Evolutionary conservation across 2,888 invertebrate species (phyloP).

Genomic region (Litoditis marina): DNA sequence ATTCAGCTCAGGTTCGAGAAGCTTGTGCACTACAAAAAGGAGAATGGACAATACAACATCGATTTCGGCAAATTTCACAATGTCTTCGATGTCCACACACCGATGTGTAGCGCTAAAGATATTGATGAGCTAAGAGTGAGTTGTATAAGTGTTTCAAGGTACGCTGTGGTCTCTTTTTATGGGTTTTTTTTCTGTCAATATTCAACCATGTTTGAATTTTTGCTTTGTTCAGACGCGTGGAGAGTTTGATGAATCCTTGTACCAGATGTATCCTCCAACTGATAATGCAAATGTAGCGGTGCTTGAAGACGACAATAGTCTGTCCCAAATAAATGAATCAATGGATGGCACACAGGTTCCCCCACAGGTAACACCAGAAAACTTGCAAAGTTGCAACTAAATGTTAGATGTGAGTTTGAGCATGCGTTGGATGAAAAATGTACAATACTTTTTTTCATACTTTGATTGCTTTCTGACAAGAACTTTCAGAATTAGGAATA

Average conservation of each 20-base stretch:
- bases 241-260: constrained; percentile 43
- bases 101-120: constrained; percentile 81
- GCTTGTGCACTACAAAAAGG: constrained; percentile 74
- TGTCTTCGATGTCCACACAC: constrained; percentile 86
- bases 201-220: no score
- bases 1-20: constrained; percentile 56
- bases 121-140: constrained; percentile 67
- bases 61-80: constrained; percentile 89
- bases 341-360: constrained; percentile 28
- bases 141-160: no score
- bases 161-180: no score
- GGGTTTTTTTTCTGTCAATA: no score
- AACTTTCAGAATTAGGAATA: no score
- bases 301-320: constrained; percentile 24
- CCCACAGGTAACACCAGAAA: constrained; percentile 44
- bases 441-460: no score
- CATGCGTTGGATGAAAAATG: no score
- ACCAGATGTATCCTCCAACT: constrained; percentile 41
- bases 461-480: no score
- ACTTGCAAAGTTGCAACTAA: no score
- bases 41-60: constrained; percentile 67
- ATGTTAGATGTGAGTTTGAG: no score
- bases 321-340: constrained; percentile 27
- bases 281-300: constrained; percentile 21
- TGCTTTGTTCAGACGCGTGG: constrained; percentile 36